Conservation (phyloP, 1,140 invertebrate genomes). For the Drosophila sp. region DNA sequence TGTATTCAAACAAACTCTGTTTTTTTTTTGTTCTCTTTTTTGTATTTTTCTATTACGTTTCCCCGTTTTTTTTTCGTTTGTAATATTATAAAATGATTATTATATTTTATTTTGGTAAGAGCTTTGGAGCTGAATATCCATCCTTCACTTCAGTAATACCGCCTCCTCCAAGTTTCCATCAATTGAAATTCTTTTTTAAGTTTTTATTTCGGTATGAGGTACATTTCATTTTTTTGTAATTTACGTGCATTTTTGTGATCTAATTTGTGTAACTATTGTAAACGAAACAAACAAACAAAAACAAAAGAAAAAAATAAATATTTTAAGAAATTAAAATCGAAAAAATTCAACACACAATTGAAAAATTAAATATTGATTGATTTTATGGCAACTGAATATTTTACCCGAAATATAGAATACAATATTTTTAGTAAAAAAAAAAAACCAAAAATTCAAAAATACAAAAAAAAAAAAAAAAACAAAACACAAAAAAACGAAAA, state of each 20-base stretch:
- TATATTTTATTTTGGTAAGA: slow-evolving; percentile 53
- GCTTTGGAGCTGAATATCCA: slow-evolving; percentile 35
- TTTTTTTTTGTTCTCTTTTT: slow-evolving; percentile 52
- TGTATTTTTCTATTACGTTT: slow-evolving; percentile 14
- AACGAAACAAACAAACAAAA: slow-evolving; percentile 57
- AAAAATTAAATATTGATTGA: slow-evolving; percentile 56
- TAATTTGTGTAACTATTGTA: slow-evolving; percentile 81
- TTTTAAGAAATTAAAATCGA: slow-evolving; percentile 54
- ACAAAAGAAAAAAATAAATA: slow-evolving; percentile 48
- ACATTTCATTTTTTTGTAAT: slow-evolving; percentile 70
- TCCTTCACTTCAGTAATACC: slow-evolving; percentile 39
- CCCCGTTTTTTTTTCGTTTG: background rate
- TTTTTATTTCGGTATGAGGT: slow-evolving; percentile 57
- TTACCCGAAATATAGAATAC: slow-evolving; percentile 56
- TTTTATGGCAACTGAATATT: slow-evolving; percentile 69
- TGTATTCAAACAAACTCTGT: slow-evolving; percentile 18
- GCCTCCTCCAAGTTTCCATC: slow-evolving; percentile 44
- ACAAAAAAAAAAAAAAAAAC: slow-evolving; percentile 27
- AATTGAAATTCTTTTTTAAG: slow-evolving; percentile 42
- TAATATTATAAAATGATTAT: background rate
- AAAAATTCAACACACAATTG: slow-evolving; percentile 37
- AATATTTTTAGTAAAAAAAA: slow-evolving; percentile 62
- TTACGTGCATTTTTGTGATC: slow-evolving; percentile 81
- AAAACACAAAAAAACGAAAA: slow-evolving; percentile 12
- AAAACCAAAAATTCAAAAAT: slow-evolving; percentile 35